These are phyloP conservation scores for Odontomachus brunneus DNA, from an alignment of 1,140 invertebrate species.

Conservation along the genomic window DNA sequence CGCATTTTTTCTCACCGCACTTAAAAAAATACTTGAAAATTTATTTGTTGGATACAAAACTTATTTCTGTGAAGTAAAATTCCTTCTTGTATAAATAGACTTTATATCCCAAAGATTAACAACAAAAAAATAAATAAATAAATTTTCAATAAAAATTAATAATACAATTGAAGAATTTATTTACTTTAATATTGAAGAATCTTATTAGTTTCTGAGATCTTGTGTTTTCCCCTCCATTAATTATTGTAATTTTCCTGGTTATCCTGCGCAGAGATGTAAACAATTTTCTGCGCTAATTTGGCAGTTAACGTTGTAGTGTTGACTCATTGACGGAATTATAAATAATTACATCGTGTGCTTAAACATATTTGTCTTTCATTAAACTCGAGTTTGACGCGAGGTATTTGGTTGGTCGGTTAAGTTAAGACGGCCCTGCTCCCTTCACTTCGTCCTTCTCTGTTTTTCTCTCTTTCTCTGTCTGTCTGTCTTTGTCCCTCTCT, in stretches of 20 bases:
- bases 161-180: no score
- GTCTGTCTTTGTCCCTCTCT: neutral
- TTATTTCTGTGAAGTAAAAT: no score
- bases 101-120: no score
- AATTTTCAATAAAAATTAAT: no score
- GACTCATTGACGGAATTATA: neutral
- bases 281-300: neutral
- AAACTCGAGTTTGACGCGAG: constrained; percentile 1
- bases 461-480: neutral
- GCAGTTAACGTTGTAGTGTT: neutral
- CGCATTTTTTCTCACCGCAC: no score
- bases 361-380: constrained; percentile 38
- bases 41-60: no score
- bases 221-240: neutral
- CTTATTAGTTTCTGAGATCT: neutral
- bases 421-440: neutral
- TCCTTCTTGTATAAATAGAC: no score
- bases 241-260: neutral
- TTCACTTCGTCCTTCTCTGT: neutral
- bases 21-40: no score
- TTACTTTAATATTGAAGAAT: no score
- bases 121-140: no score
- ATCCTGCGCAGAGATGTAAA: neutral
- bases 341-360: neutral
- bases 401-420: constrained; percentile 1